Base-by-base conservation (phyloP, 2,797 vertebrate genomes). In the Serranus cabrilla region DNA sequence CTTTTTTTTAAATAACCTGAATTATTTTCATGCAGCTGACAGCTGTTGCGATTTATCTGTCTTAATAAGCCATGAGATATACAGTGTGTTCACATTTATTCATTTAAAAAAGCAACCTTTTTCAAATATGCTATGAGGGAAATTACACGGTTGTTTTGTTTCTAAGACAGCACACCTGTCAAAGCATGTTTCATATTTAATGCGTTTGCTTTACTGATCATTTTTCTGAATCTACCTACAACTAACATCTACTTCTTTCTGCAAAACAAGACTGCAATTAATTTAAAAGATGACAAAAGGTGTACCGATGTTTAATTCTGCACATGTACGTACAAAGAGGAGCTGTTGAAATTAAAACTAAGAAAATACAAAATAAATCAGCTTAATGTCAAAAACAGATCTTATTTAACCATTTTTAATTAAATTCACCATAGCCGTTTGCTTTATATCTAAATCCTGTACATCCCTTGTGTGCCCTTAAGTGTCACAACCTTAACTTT, bases 161-260 rank as follows among this genome's bases (percentile, higher is more conserved):
- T 49, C 21, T 37, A 18, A 59, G 46, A 54, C 11, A 18, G 20
- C 39, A 31, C 27, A 51, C 27, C 34, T 81, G 74, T 83, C 65
- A 80, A 43, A 62, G 18, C 18, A 45, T 42, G 39, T 64, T 82
- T 75, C 65, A 78, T 84, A 54, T 72, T 80, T 55, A 54, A 71
- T 55, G 1, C 51, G 37, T 61, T 76, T 71, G 20, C 23, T 49
- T 58, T 49, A 5, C 34, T 62, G 14, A 10, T 65, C 4, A 4
- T 52, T 60, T 70, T 51, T 70, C 37, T 40, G 17, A 43, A 78
- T 34, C 34, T 18, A 17, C 14, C 27, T 31, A 45, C 12, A 72
- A 34, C 34, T 34, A 34, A 31, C 34, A 18, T 25, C 1, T 9
- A 49, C 10, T 40, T 56, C 31, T 67, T 47, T 9, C n/a, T 11